phyloP scores from a whole-genome alignment of 2,888 invertebrate genomes.

The Noctuana brunneofusca region DNA sequence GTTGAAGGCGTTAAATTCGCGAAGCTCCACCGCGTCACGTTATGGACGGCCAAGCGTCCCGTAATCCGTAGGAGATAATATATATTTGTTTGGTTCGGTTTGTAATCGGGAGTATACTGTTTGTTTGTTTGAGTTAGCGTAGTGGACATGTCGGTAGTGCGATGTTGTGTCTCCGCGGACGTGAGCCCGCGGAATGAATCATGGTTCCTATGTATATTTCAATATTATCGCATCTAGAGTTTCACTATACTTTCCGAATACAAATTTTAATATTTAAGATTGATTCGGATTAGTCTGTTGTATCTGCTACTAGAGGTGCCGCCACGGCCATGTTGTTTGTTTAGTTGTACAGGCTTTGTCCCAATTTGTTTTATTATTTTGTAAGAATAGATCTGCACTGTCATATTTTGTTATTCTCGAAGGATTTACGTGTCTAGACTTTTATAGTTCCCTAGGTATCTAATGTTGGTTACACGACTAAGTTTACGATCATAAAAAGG shows the following conservation, averaged over 20 bases:
- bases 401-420: conserved; percentile 65
- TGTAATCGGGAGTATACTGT: conserved; percentile 58
- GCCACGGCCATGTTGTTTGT: conserved; percentile 79
- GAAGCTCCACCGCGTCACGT: conserved; percentile 57
- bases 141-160: conserved; percentile 75
- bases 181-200: conserved; percentile 78
- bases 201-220: conserved; percentile 85
- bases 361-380: conserved; percentile 48
- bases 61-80: conserved; percentile 43
- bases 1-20: conserved; percentile 58
- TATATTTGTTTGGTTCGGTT: conserved; percentile 57
- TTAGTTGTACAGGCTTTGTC: conserved; percentile 62
- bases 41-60: conserved; percentile 45
- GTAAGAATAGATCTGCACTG: conserved; percentile 50
- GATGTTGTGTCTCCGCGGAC: conserved; percentile 79
- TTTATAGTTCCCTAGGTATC: conserved; percentile 50
- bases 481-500: conserved; percentile 73
- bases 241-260: conserved; percentile 83
- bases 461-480: conserved; percentile 71
- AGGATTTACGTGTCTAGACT: conserved; percentile 58
- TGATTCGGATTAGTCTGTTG: conserved; percentile 82
- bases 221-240: conserved; percentile 83
- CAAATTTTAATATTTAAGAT: conserved; percentile 83
- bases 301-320: conserved; percentile 75
- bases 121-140: conserved; percentile 73